Evolutionary conservation across 2,797 vertebrate species (phyloP).

Genomic region (Parotocinclus haroldoi): DNA sequence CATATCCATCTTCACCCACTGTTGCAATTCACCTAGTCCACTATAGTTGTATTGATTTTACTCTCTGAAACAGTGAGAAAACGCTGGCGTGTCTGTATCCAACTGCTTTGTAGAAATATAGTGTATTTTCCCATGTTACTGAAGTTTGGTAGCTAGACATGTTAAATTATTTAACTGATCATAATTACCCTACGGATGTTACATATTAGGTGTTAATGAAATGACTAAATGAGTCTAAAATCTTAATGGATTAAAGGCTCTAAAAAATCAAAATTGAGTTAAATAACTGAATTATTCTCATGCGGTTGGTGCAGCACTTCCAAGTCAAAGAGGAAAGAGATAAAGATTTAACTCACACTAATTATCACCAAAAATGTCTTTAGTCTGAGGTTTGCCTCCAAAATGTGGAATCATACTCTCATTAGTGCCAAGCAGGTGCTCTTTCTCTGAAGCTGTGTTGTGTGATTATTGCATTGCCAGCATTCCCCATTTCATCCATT

Average conservation of each 20-base stretch:
- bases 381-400: constrained; percentile 37
- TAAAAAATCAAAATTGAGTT: not conserved
- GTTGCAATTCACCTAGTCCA: constrained; percentile 1
- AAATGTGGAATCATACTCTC: constrained; percentile 46
- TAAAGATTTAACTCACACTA: constrained; percentile 42
- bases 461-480: constrained; percentile 48
- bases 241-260: too few species aligned
- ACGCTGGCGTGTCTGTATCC: too few species aligned
- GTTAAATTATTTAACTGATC: too few species aligned
- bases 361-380: constrained; percentile 39
- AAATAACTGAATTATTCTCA: constrained; percentile 19
- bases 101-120: not conserved
- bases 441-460: constrained; percentile 39
- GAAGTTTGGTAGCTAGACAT: too few species aligned
- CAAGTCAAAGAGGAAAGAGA: constrained; percentile 25
- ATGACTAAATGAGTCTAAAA: too few species aligned
- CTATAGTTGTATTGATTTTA: too few species aligned
- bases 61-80: too few species aligned
- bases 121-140: too few species aligned
- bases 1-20: constrained; percentile 14
- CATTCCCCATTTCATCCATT: constrained; percentile 43
- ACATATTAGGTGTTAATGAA: too few species aligned
- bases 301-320: not conserved
- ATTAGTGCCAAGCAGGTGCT: constrained; percentile 47
- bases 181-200: too few species aligned